Percentiles rank a stretch among this genome's conserved stretches.
phyloP scores from a whole-genome alignment of 1,140 invertebrate species.

The Drosophila insularis region DNA sequence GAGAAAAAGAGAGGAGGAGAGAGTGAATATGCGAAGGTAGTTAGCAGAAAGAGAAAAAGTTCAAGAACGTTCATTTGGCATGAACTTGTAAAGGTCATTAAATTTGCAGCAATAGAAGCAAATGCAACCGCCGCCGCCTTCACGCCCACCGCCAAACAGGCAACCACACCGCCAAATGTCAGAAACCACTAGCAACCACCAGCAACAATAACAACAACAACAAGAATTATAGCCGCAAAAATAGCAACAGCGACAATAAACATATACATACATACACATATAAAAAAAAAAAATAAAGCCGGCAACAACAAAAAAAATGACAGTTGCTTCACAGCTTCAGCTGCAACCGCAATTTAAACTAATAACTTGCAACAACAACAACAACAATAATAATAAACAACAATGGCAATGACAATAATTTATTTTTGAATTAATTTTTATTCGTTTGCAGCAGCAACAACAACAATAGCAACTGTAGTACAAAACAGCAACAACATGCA shows the following conservation, averaged over 20 bases:
- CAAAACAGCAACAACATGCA: constrained; percentile 54
- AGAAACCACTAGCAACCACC: background rate
- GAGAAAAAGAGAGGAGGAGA: background rate
- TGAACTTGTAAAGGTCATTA: constrained; percentile 72
- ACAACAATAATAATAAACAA: constrained; percentile 32
- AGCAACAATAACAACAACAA: constrained; percentile 6
- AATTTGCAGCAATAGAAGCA: constrained; percentile 61
- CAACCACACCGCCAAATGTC: background rate
- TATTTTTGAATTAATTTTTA: constrained; percentile 78
- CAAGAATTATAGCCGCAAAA: constrained; percentile 9
- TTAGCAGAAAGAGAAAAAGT: constrained; percentile 14
- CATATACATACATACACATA: background rate
- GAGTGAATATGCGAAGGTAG: too few species aligned
- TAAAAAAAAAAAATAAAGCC: constrained; percentile 28
- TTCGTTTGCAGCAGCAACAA: constrained; percentile 55
- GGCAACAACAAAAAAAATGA: constrained; percentile 57
- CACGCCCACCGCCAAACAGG: background rate
- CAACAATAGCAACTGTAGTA: constrained; percentile 30
- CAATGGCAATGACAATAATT: constrained; percentile 77
- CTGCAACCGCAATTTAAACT: constrained; percentile 77
- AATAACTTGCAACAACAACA: constrained; percentile 62
- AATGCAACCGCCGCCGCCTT: constrained; percentile 58
- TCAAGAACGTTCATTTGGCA: constrained; percentile 70
- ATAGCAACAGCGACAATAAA: constrained; percentile 10
- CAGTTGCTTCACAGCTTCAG: constrained; percentile 32